These are phyloP conservation scores for Drosophila sechellia DNA, from an alignment of 1,140 invertebrate genomes.

Conservation along the genomic window DNA sequence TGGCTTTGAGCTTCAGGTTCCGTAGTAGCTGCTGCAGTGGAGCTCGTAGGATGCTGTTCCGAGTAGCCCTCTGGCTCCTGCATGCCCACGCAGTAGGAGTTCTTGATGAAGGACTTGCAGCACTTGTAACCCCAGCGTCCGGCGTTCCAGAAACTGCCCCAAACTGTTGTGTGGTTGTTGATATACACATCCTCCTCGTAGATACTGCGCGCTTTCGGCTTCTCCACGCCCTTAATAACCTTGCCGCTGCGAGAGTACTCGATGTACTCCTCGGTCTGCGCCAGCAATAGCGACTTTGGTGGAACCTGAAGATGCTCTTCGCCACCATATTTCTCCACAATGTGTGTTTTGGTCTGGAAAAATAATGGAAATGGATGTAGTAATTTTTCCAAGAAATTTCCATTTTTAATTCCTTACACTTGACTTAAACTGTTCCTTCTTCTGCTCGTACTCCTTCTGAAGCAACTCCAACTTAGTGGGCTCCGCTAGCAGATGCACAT, in stretches of 20 bases:
- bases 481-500: conserved; percentile 98
- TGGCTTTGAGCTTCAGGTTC: conserved; percentile 14
- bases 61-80: conserved; percentile 83
- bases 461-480: conserved; percentile 98
- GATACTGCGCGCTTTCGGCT: conserved; percentile 90
- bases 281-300: conserved; percentile 93
- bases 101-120: conserved; percentile 96
- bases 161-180: conserved; percentile 97
- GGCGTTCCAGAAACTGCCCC: conserved; percentile 97
- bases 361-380: background rate
- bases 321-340: conserved; percentile 87
- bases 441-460: conserved; percentile 94
- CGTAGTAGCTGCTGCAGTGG: conserved; percentile 7
- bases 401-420: conserved; percentile 56
- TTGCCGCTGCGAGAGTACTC: conserved; percentile 98
- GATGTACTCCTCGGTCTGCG: conserved; percentile 98
- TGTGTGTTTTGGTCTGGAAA: conserved; percentile 75
- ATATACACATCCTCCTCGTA: conserved; percentile 98
- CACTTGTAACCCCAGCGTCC: conserved; percentile 98
- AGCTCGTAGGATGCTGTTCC: conserved; percentile 80
- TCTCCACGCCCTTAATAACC: conserved; percentile 93
- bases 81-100: conserved; percentile 80
- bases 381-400: background rate
- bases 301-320: conserved; percentile 95
- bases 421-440: conserved; percentile 94